Evolutionary conservation across 1,140 invertebrate species (phyloP).

Genomic region (Ylistrum balloti): DNA sequence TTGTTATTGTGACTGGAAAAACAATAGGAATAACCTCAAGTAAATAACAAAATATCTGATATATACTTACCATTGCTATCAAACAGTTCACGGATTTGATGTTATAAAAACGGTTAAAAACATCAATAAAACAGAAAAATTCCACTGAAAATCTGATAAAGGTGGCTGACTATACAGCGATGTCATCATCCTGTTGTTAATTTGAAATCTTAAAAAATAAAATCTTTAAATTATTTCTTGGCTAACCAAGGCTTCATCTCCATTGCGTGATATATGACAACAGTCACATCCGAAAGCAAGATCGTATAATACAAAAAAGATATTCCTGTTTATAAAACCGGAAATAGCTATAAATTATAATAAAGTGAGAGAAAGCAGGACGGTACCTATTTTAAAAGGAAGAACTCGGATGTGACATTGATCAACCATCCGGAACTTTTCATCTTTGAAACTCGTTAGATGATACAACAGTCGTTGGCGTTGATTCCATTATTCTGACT

Average conservation of each 20-base stretch:
- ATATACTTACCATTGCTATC: too few relatives aligned
- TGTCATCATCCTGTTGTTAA: background rate
- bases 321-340: background rate
- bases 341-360: background rate
- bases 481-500: background rate
- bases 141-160: too few relatives aligned
- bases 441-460: slow-evolving; percentile 19
- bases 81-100: too few relatives aligned
- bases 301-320: background rate
- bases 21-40: too few relatives aligned
- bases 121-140: too few relatives aligned
- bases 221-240: background rate
- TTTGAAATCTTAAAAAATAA: background rate
- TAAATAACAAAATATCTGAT: too few relatives aligned
- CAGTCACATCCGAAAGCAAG: background rate
- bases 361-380: background rate
- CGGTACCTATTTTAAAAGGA: background rate
- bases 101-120: too few relatives aligned
- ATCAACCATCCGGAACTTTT: slow-evolving; percentile 38
- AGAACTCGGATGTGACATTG: slow-evolving; percentile 27
- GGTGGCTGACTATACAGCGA: too few relatives aligned
- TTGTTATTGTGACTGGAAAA: background rate
- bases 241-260: background rate
- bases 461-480: background rate
- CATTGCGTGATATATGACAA: background rate